Conservation (phyloP, 2,797 vertebrate species). For the Catostomus latipinnis region DNA sequence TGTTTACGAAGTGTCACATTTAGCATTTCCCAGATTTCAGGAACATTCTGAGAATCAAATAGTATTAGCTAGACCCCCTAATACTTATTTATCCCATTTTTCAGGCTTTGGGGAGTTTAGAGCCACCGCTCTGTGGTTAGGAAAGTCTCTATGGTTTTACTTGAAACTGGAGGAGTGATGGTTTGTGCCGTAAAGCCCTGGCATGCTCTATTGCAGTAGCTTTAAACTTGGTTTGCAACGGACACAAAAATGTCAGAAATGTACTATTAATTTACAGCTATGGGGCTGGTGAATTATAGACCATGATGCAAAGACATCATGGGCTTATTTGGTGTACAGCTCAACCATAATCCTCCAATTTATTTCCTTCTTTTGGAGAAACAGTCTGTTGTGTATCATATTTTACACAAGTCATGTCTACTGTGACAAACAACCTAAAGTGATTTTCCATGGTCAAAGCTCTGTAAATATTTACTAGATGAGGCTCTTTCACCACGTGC, state of each 20-base stretch:
- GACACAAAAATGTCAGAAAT: constrained; percentile 38
- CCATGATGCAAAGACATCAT: not conserved
- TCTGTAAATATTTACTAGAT: constrained; percentile 58
- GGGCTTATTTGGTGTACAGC: constrained; percentile 36
- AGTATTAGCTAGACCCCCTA: constrained; percentile 19
- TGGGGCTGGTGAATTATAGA: constrained; percentile 31
- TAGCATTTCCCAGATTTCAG: constrained; percentile 25
- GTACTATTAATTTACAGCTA: constrained; percentile 49
- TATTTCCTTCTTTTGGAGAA: constrained; percentile 15
- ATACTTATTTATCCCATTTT: not conserved
- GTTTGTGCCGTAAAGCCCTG: constrained; percentile 60
- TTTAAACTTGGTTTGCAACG: constrained; percentile 7
- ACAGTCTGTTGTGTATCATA: constrained; percentile 48
- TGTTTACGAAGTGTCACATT: constrained; percentile 36
- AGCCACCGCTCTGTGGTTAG: constrained; percentile 58
- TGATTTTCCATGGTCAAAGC: constrained; percentile 62
- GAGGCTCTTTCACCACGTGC: constrained; percentile 43
- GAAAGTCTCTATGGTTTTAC: constrained; percentile 31
- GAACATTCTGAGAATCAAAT: constrained; percentile 4
- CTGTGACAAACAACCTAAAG: constrained; percentile 56
- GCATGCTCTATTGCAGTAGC: constrained; percentile 41
- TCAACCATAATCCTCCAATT: constrained; percentile 36
- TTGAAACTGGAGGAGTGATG: constrained; percentile 20
- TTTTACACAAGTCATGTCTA: constrained; percentile 49
- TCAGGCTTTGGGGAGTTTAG: constrained; percentile 39